Conservation (phyloP, 2,797 vertebrate genomes). For the Alfaro cultratus region DNA sequence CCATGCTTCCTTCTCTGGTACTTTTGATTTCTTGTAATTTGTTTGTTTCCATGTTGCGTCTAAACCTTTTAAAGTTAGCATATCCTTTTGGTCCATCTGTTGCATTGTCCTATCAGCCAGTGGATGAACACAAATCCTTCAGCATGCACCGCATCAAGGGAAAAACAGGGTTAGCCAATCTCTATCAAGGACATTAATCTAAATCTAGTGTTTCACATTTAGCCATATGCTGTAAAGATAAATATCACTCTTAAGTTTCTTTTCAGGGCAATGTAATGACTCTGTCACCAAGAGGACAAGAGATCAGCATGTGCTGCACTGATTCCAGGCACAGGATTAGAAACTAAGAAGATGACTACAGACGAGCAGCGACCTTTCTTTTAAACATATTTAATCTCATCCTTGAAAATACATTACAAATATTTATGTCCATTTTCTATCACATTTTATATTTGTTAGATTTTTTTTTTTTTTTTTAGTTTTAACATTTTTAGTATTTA, state of each 20-base stretch:
- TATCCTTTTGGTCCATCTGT: constrained; percentile 14
- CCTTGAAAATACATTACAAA: neutral
- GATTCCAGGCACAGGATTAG: constrained; percentile 65
- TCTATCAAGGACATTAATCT: constrained; percentile 36
- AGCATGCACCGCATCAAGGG: constrained; percentile 10
- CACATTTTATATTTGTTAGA: neutral
- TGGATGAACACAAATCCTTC: constrained; percentile 11
- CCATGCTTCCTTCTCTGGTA: neutral
- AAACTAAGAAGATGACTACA: constrained; percentile 68
- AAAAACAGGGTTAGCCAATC: constrained; percentile 3
- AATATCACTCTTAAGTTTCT: constrained; percentile 45
- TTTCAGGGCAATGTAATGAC: constrained; percentile 26
- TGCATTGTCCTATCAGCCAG: constrained; percentile 2
- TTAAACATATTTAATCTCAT: neutral
- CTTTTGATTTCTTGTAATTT: constrained; percentile 18
- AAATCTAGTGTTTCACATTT: constrained; percentile 26
- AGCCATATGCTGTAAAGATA: constrained; percentile 29
- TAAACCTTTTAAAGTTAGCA: constrained; percentile 6
- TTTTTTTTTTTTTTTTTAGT: neutral
- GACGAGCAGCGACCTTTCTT: constrained; percentile 59
- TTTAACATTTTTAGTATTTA: neutral
- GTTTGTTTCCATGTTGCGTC: constrained; percentile 15
- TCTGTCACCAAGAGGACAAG: constrained; percentile 41
- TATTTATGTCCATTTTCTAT: neutral
- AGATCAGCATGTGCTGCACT: constrained; percentile 57